Evolutionary conservation across 2,113 vertebrate species (phyloP).

Genomic region (Pseudorectes ferrugineus): DNA sequence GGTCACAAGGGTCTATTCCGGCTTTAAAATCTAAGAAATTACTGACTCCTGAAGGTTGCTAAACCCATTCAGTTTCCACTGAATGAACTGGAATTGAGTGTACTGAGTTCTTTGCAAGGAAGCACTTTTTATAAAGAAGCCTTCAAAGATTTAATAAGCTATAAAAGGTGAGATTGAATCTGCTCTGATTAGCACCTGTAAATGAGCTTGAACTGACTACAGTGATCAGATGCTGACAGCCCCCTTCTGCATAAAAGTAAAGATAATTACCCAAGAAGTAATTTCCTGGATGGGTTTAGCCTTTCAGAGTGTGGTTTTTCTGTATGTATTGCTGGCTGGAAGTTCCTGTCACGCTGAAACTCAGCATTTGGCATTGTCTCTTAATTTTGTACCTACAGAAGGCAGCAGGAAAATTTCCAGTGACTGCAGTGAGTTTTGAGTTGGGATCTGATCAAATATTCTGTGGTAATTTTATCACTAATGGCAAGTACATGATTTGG

Average conservation of each 20-base stretch:
- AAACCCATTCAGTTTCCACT: not conserved
- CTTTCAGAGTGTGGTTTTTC: not conserved
- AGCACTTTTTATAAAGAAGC: not conserved
- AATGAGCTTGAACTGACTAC: constrained; percentile 10
- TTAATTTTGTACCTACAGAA: not conserved
- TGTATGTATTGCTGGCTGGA: not conserved
- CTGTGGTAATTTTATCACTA: not conserved
- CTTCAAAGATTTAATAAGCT: not conserved
- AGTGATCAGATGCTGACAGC: not conserved
- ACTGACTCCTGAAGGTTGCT: not conserved
- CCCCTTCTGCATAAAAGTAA: not conserved
- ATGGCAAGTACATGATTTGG: not conserved
- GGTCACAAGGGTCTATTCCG: not conserved
- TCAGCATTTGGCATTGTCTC: not conserved
- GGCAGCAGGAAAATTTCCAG: not conserved
- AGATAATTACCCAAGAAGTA: not conserved
- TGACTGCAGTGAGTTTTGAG: not conserved
- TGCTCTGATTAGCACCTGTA: constrained; percentile 25
- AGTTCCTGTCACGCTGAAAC: not conserved
- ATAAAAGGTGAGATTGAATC: constrained; percentile 25
- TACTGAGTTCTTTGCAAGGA: not conserved
- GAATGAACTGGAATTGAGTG: constrained; percentile 1
- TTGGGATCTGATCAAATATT: not conserved
- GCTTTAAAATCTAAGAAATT: constrained; percentile 1
- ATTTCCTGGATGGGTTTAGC: not conserved